Evolutionary conservation across 2,113 vertebrate species (phyloP).

Genomic region (Etheostoma spectabile): DNA sequence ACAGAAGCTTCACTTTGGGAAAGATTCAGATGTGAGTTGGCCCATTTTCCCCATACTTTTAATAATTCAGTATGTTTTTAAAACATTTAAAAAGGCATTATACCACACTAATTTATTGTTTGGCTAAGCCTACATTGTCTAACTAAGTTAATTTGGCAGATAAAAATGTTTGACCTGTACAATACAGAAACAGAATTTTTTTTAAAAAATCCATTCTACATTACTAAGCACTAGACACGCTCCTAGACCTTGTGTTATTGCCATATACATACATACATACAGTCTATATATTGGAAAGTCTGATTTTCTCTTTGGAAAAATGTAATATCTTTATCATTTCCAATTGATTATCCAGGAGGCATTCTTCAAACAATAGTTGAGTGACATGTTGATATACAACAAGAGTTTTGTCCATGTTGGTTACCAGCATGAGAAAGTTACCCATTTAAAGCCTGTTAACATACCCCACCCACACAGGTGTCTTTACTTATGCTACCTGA

Average conservation of each 20-base stretch:
- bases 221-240: neutral
- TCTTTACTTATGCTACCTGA: neutral
- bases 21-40: neutral
- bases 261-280: neutral
- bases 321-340: neutral
- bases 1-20: constrained; percentile 34
- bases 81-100: constrained; percentile 16
- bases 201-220: neutral
- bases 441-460: neutral
- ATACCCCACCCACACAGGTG: neutral
- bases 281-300: neutral
- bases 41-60: constrained; percentile 12
- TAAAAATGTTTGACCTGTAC: neutral
- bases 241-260: neutral
- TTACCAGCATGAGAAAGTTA: neutral
- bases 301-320: neutral
- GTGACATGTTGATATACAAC: neutral
- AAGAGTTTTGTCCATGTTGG: neutral
- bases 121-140: neutral
- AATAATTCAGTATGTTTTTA: constrained; percentile 38
- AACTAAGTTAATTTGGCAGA: constrained; percentile 5
- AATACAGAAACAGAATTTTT: neutral
- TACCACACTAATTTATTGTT: constrained; percentile 14
- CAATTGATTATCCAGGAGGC: neutral
- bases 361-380: neutral